A percentile compares a stretch with the other conserved stretches of the same genome.
Evolutionary conservation across 92 coral and sea anemone species (phyloP).

Genomic region (Virgularia gustaviana): DNA sequence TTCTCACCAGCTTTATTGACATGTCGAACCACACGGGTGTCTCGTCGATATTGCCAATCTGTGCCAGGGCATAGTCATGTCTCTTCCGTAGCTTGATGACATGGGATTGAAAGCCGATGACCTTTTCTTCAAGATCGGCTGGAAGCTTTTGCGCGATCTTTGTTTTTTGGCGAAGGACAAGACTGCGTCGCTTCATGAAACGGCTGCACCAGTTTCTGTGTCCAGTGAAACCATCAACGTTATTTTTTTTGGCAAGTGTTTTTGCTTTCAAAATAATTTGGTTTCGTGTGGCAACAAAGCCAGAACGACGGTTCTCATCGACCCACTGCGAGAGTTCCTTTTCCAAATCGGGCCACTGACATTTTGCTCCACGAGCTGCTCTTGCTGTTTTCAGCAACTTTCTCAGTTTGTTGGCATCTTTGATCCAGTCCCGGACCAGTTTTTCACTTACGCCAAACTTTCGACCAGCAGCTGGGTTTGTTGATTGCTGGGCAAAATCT

Average conservation of each 20-base stretch:
- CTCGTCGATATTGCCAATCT: not conserved
- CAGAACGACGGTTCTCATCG: conserved; percentile 26
- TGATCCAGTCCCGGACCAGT: conserved; percentile 57
- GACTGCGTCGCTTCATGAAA: conserved; percentile 23
- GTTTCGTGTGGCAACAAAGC: conserved; percentile 42
- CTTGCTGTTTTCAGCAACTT: conserved; percentile 36
- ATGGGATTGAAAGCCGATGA: not conserved
- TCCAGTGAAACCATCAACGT: conserved; percentile 28
- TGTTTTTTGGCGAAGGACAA: conserved; percentile 11
- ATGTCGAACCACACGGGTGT: conserved; percentile 50
- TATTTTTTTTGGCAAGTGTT: conserved; percentile 10
- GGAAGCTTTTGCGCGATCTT: conserved; percentile 22
- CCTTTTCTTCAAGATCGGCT: conserved; percentile 19
- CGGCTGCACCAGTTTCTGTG: conserved; percentile 33
- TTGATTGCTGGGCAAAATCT: not conserved
- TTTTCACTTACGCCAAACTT: conserved; percentile 53
- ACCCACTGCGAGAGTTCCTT: conserved; percentile 44
- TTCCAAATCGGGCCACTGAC: conserved; percentile 66
- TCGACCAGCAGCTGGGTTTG: conserved; percentile 49
- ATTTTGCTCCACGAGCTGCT: conserved; percentile 51
- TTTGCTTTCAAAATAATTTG: not conserved
- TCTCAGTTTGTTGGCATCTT: conserved; percentile 33
- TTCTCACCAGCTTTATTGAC: too few species aligned
- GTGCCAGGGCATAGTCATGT: not conserved
- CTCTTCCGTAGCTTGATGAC: not conserved